Conservation (phyloP, 2,797 vertebrate species). For the Halcyon badia region DNA sequence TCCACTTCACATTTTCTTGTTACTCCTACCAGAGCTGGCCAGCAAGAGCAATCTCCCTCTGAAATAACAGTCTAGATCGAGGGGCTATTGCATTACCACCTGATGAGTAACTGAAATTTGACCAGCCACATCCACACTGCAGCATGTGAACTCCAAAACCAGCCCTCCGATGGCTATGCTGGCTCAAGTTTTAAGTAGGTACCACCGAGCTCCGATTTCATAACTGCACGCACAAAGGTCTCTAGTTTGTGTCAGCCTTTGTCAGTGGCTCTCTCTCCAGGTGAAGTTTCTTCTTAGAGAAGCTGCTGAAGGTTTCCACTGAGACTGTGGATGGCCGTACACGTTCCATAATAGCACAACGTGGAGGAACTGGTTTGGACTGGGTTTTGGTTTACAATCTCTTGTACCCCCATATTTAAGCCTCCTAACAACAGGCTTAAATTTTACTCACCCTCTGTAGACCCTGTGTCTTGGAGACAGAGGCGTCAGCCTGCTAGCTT, state of each 20-base stretch:
- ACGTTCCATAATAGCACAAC: rapidly evolving
- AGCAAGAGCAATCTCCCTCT: slow-evolving; percentile 12
- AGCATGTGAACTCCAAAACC: slow-evolving; percentile 46
- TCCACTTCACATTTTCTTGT: slow-evolving; percentile 33
- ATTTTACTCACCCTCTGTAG: not conserved
- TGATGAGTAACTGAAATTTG: slow-evolving; percentile 66
- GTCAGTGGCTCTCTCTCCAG: not conserved
- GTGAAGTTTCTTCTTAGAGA: not conserved
- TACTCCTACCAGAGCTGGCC: not conserved
- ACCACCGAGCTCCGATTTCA: not conserved
- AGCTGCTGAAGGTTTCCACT: not conserved
- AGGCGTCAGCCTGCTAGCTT: not conserved
- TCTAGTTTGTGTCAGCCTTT: not conserved
- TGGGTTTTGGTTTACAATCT: not conserved
- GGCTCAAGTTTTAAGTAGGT: slow-evolving; percentile 55
- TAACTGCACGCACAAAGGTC: not conserved
- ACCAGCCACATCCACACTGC: slow-evolving; percentile 22
- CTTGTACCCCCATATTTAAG: not conserved
- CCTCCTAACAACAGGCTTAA: not conserved
- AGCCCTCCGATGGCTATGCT: not conserved
- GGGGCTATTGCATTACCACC: slow-evolving; percentile 58
- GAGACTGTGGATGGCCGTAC: not conserved
- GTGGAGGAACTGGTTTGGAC: not conserved
- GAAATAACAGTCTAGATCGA: slow-evolving; percentile 16
- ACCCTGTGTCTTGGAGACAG: not conserved